phyloP scores from a whole-genome alignment of 2,113 vertebrate species.

The Pomatostomus ruficeps region DNA sequence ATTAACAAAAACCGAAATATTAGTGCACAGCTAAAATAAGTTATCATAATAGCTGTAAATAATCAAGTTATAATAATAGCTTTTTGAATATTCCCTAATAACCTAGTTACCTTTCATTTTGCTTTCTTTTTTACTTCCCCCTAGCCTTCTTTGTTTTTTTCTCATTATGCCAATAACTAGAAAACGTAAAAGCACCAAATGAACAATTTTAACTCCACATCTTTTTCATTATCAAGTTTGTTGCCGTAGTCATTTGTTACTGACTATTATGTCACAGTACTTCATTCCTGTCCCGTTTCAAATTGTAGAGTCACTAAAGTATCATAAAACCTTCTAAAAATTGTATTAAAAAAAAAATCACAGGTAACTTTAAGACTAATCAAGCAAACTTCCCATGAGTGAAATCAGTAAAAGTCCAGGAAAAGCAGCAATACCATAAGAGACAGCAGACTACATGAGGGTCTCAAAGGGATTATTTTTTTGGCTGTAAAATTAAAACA shows the following conservation, averaged over 20 bases:
- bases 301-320: not conserved
- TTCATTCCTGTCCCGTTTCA: not conserved
- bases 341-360: not conserved
- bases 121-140: not conserved
- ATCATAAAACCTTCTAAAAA: not conserved
- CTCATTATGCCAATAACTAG: not conserved
- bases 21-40: not conserved
- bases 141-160: not conserved
- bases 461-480: not conserved
- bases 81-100: not conserved
- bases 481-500: not conserved
- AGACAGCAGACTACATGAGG: not conserved
- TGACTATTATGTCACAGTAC: not conserved
- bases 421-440: not conserved
- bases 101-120: not conserved
- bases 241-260: not conserved
- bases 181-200: not conserved
- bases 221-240: not conserved
- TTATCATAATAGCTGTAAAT: not conserved
- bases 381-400: not conserved
- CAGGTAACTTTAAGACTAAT: not conserved
- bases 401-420: not conserved
- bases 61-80: not conserved
- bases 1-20: not conserved
- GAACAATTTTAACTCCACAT: not conserved